Percentiles rank a stretch among this genome's conserved stretches.
These are phyloP conservation scores for Riptortus pedestris DNA, from an alignment of 1,140 invertebrate species.

Conservation along the genomic window DNA sequence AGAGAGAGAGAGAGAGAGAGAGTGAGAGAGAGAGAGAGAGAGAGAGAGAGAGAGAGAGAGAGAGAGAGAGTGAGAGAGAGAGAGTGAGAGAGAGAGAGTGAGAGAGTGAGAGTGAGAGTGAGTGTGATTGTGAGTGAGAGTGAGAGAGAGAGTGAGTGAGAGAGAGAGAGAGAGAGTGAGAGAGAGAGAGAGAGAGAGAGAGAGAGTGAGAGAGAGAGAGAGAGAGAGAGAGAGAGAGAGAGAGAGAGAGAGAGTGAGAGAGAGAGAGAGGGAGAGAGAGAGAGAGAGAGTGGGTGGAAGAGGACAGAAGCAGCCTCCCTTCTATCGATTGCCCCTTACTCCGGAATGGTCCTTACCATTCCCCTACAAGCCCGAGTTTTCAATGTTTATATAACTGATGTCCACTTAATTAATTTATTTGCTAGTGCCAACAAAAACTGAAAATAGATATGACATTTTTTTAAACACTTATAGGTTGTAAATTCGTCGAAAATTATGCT, in stretches of 20 bases:
- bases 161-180: conserved; percentile 3
- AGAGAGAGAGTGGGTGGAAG: conserved; percentile 12
- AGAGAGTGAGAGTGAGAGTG: conserved; percentile 4
- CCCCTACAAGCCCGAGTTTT: neutral
- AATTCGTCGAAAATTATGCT: no score
- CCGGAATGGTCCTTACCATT: neutral
- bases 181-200: conserved; percentile 5
- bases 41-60: conserved; percentile 1
- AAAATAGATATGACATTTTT: neutral
- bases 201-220: conserved; percentile 6
- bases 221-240: conserved; percentile 21
- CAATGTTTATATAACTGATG: neutral
- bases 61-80: neutral
- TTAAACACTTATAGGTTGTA: no score
- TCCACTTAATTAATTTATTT: neutral
- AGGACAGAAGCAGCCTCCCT: neutral
- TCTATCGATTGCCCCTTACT: neutral
- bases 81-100: conserved; percentile 3
- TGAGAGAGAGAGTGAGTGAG: conserved; percentile 3
- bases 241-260: conserved; percentile 22
- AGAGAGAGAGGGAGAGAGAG: conserved; percentile 21
- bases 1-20: neutral
- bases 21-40: neutral
- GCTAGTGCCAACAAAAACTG: neutral
- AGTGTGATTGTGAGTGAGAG: neutral